phyloP scores from a whole-genome alignment of 1,140 invertebrate species.

The Wasmannia auropunctata region DNA sequence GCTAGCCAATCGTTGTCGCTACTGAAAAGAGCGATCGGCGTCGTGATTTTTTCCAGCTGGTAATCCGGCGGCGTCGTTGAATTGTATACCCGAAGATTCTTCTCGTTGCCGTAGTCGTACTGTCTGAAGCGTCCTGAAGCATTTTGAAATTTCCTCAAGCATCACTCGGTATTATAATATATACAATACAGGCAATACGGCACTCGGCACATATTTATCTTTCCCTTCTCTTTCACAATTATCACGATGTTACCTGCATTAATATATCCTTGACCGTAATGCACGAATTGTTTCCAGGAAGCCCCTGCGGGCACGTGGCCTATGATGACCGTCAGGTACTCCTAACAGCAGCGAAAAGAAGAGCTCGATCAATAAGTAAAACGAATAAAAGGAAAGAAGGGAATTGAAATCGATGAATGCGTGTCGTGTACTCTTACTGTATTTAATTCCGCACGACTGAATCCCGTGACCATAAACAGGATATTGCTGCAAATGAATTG shows the following conservation, averaged over 20 bases:
- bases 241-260: constrained; percentile 76
- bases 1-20: constrained; percentile 88
- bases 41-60: constrained; percentile 85
- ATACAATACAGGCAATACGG: no score
- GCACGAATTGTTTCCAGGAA: constrained; percentile 90
- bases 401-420: not conserved
- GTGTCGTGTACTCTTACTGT: constrained; percentile 68
- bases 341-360: constrained; percentile 78
- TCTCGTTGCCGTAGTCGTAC: constrained; percentile 83
- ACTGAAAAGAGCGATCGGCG: constrained; percentile 88
- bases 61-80: constrained; percentile 87
- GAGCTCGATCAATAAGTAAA: constrained; percentile 11
- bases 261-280: constrained; percentile 88
- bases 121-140: constrained; percentile 79
- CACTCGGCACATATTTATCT: not conserved
- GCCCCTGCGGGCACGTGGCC: constrained; percentile 92
- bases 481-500: constrained; percentile 87
- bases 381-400: not conserved
- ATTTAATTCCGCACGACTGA: constrained; percentile 83
- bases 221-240: not conserved
- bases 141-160: not conserved
- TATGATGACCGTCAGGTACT: constrained; percentile 90
- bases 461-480: constrained; percentile 87
- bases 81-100: constrained; percentile 82
- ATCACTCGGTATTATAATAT: not conserved